A percentile compares a stretch with the other conserved stretches of the same genome.
Conservation (phyloP, 2,113 vertebrate species). For the Pavo muticus region DNA sequence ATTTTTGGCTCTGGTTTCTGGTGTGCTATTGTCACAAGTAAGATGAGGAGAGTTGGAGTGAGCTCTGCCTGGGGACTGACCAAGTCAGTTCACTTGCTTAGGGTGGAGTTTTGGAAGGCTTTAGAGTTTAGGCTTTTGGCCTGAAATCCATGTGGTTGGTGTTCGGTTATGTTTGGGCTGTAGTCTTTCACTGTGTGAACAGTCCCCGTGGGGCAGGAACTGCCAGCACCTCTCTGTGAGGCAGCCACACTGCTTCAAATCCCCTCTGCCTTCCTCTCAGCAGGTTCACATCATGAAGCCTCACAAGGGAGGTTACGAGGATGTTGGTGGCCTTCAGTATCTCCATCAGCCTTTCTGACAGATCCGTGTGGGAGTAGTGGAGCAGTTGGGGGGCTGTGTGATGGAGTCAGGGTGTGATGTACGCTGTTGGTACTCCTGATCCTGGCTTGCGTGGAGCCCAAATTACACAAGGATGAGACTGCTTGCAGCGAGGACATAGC, state of each 20-base stretch:
- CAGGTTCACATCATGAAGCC: too few relatives aligned
- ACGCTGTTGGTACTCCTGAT: background rate
- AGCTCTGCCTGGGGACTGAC: background rate
- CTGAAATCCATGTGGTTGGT: background rate
- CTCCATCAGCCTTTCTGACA: background rate
- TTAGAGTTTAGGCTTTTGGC: background rate
- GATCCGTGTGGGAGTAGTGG: background rate
- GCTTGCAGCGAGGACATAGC: background rate
- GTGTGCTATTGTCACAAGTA: background rate
- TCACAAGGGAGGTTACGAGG: background rate
- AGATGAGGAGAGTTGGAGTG: background rate
- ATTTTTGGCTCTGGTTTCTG: background rate
- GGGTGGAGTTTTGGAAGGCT: background rate
- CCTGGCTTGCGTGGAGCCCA: background rate
- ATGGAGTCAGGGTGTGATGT: rapidly evolving
- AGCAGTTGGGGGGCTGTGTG: background rate
- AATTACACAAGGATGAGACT: background rate
- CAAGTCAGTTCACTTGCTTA: background rate
- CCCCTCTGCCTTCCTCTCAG: background rate
- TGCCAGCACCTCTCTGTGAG: background rate
- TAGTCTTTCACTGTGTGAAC: rapidly evolving
- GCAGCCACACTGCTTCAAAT: background rate
- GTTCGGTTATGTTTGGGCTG: background rate
- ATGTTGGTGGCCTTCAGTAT: background rate
- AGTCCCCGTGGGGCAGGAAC: background rate